Evolutionary conservation across 2,888 invertebrate genomes (phyloP).

Genomic region (Drosophila seclusa): DNA sequence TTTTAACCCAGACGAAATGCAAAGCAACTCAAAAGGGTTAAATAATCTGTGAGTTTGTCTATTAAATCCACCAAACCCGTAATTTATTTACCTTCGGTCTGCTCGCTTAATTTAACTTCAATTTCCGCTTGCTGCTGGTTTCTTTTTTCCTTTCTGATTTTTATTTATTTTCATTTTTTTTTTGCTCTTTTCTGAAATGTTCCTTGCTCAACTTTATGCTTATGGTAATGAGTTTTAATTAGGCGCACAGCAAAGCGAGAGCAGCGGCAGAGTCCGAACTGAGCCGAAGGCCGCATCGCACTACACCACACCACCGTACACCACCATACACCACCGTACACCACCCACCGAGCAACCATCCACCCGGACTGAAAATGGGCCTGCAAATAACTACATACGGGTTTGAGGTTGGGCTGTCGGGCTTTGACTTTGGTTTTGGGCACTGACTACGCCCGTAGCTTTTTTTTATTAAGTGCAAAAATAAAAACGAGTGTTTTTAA

Average conservation of each 20-base stretch:
- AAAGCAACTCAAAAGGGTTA: constrained; percentile 35
- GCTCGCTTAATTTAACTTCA: constrained; percentile 51
- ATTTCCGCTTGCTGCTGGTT: constrained; percentile 46
- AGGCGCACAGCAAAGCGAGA: constrained; percentile 71
- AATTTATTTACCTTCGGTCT: constrained; percentile 1
- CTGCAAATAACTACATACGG: constrained; percentile 25
- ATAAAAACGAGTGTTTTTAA: constrained; percentile 50
- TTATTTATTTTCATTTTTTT: neutral
- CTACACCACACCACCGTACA: constrained; percentile 28
- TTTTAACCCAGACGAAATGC: constrained; percentile 29
- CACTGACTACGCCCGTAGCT: constrained; percentile 17
- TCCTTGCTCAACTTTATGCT: constrained; percentile 73
- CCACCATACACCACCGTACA: constrained; percentile 22
- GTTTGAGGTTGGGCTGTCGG: constrained; percentile 9
- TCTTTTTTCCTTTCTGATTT: neutral
- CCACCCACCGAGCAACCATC: constrained; percentile 4
- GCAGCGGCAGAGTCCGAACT: constrained; percentile 42
- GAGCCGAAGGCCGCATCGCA: constrained; percentile 28
- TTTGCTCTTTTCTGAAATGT: constrained; percentile 38
- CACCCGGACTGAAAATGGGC: constrained; percentile 10
- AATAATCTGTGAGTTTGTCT: constrained; percentile 35
- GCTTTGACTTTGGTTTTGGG: constrained; percentile 18
- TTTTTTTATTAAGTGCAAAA: constrained; percentile 45
- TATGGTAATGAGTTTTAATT: constrained; percentile 81
- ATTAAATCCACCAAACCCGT: neutral